Evolutionary conservation across 2,797 vertebrate species (phyloP), one percentile per base, ranked within the genome.

Genomic region (Epinephelus awoara): DNA sequence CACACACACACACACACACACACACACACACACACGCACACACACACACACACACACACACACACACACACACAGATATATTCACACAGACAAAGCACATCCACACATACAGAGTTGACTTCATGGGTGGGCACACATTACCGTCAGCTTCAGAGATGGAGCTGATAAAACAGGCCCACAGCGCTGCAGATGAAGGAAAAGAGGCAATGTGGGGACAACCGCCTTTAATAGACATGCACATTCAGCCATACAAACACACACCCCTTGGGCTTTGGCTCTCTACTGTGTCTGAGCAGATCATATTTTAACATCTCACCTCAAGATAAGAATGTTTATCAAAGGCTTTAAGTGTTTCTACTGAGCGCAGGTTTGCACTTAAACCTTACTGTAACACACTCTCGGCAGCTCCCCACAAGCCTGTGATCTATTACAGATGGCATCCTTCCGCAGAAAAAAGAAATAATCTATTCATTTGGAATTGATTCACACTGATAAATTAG

Each of bases 101-200:
- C 63, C 82, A 71, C 62, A 69, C 66, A 77, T 42, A 79, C 44
- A 77, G 67, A 64, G 80, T 42, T 66, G 57, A 79, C 93, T 90
- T 78, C 92, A 93, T 95, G 94, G 93, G 95, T 95, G 94, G 95
- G 93, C 94, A 95, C 84, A 79, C 88, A 91, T 91, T 91, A 91
- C 88, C 91, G 91, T 93, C 90, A 85, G 79, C 74, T 84, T 66
- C 46, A 64, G 69, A 75, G 72, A 88, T 90, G 73, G 59, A 81
- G 77, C 81, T 89, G 90, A 94, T 93, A 89, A 93, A 90, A 91
- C 64, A 81, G 84, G 80, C 84, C 83, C 85, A 89, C 66, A 75
- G 84, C 25, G 15, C 77, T 83, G 61, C 59, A 91, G 82, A 92
- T 86, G 84, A 88, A 88, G 83, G 75, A 47, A 85, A 78, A 82